A percentile compares a stretch with the other conserved stretches of the same genome.
These are phyloP conservation scores for Australoheros scitulus DNA, from an alignment of 2,113 vertebrate species.

Conservation along the genomic window DNA sequence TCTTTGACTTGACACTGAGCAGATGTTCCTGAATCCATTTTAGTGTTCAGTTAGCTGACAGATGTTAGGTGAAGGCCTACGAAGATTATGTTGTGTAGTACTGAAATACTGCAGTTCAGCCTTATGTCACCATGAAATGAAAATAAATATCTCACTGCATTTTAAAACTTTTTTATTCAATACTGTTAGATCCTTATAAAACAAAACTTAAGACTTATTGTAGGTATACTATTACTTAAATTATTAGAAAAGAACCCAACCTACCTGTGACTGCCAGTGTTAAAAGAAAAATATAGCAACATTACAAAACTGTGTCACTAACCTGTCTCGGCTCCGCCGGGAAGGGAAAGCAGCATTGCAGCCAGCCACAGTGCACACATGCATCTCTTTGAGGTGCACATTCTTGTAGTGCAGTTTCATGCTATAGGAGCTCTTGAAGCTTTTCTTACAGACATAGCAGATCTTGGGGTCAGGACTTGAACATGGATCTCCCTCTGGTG, in stretches of 20 bases:
- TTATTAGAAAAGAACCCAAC: constrained; percentile 2
- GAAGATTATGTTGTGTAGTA: constrained; percentile 15
- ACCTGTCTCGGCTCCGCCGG: constrained; percentile 99
- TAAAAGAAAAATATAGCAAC: constrained; percentile 10
- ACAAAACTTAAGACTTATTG: not conserved
- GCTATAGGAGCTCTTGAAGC: constrained; percentile 99
- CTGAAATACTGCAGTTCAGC: constrained; percentile 4
- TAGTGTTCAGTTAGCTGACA: constrained; percentile 56
- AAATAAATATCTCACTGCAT: not conserved
- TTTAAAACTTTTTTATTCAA: not conserved
- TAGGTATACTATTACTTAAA: not conserved
- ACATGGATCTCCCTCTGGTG: constrained; percentile 94
- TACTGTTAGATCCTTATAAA: not conserved
- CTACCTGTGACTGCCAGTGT: constrained; percentile 44
- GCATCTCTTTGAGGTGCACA: constrained; percentile 99
- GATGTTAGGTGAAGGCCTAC: constrained; percentile 47
- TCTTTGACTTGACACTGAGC: constrained; percentile 71
- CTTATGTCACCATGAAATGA: not conserved
- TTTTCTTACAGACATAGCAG: constrained; percentile 99
- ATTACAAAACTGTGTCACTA: constrained; percentile 68
- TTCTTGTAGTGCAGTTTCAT: constrained; percentile 99
- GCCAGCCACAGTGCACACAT: constrained; percentile 97
- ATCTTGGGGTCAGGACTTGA: constrained; percentile 98
- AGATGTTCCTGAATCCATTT: constrained; percentile 66
- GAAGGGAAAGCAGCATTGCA: constrained; percentile 99